Evolutionary conservation across 2,888 invertebrate species (phyloP).

Genomic region (Cremastinae sp.): DNA sequence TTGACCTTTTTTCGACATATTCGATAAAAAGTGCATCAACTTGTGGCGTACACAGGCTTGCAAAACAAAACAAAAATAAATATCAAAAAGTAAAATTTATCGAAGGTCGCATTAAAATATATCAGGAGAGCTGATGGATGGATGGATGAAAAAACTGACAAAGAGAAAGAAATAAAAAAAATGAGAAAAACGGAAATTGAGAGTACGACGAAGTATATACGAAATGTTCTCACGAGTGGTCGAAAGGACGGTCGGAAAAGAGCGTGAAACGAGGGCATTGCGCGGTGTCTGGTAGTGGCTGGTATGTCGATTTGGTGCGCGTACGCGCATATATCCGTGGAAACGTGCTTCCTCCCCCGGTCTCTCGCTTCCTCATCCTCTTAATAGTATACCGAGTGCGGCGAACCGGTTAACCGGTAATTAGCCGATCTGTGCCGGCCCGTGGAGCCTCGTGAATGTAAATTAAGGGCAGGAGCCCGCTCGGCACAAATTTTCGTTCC

Average conservation of each 20-base stretch:
- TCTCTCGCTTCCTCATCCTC: constrained; percentile 54
- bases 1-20: no score
- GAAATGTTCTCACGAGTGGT: constrained; percentile 52
- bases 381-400: constrained; percentile 73
- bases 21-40: no score
- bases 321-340: neutral
- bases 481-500: constrained; percentile 57
- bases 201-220: constrained; percentile 38
- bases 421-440: constrained; percentile 76
- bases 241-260: constrained; percentile 56
- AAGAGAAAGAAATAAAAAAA: no score
- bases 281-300: constrained; percentile 61
- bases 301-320: constrained; percentile 9
- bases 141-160: no score
- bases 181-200: constrained; percentile 11
- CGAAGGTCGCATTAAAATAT: no score
- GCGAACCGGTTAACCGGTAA: constrained; percentile 80
- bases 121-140: no score
- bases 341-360: constrained; percentile 39
- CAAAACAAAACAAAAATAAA: no score
- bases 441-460: constrained; percentile 74
- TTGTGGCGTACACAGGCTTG: no score
- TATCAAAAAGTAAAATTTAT: no score
- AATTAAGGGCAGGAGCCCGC: constrained; percentile 73
- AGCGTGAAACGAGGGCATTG: constrained; percentile 63